Evolutionary conservation across 2,888 invertebrate species (phyloP).

Genomic region (Tipula confusa): DNA sequence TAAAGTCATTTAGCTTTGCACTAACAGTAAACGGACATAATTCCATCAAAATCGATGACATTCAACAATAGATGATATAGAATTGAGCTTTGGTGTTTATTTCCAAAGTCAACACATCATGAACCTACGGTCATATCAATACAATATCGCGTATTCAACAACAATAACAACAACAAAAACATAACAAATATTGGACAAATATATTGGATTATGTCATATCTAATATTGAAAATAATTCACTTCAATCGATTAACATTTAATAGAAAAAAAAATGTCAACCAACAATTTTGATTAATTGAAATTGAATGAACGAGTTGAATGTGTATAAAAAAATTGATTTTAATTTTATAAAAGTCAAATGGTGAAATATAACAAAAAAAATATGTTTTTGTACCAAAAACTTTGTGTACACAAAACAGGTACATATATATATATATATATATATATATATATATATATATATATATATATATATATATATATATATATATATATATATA

Average conservation of each 20-base stretch:
- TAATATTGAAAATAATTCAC: neutral
- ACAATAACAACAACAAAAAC: neutral
- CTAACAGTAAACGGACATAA: too few species aligned
- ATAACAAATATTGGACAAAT: neutral
- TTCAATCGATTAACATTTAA: neutral
- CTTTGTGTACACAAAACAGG: too few species aligned
- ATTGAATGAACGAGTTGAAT: neutral
- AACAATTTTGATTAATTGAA: constrained; percentile 9
- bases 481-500: too few species aligned
- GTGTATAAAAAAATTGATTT: neutral
- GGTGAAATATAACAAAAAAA: neutral
- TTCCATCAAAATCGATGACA: too few species aligned
- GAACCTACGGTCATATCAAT: neutral
- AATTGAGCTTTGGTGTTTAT: neutral
- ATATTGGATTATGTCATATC: constrained; percentile 16
- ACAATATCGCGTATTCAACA: neutral
- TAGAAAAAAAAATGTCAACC: constrained; percentile 21
- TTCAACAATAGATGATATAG: too few species aligned
- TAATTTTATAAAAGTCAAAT: neutral
- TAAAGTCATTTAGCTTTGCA: too few species aligned
- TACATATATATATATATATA: too few species aligned
- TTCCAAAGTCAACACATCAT: neutral
- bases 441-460: too few species aligned
- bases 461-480: too few species aligned
- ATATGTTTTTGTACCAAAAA: too few species aligned